These are phyloP conservation scores for Hepsetus odoe DNA, from an alignment of 2,113 vertebrate genomes.

Conservation along the genomic window DNA sequence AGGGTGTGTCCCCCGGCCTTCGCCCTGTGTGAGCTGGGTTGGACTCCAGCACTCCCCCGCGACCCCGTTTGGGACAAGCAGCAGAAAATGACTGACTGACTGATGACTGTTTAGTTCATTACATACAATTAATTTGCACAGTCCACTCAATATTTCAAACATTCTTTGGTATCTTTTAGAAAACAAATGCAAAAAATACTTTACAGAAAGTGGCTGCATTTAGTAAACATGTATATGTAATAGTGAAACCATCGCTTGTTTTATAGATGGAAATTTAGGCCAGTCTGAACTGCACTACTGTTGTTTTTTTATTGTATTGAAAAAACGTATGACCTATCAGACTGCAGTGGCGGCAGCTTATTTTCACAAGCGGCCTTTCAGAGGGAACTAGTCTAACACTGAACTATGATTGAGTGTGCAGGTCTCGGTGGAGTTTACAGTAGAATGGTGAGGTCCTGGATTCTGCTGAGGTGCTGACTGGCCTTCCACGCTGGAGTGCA, in stretches of 20 bases:
- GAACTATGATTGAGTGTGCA: constrained; percentile 47
- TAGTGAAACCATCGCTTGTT: neutral
- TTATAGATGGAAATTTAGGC: constrained; percentile 4
- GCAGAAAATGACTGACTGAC: no score
- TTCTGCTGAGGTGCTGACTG: constrained; percentile 31
- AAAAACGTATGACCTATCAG: neutral
- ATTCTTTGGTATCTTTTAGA: neutral
- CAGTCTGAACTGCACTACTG: neutral
- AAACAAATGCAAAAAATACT: neutral
- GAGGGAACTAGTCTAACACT: constrained; percentile 63
- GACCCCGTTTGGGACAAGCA: no score
- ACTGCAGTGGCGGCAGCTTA: neutral
- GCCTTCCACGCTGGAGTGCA: constrained; percentile 75
- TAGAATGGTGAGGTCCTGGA: constrained; percentile 44
- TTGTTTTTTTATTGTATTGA: neutral
- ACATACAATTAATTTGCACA: neutral
- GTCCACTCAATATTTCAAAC: no score
- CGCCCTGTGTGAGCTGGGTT: no score
- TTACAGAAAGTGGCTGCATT: neutral
- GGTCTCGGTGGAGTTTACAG: constrained; percentile 62
- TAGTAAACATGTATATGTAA: neutral
- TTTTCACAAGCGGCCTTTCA: constrained; percentile 30
- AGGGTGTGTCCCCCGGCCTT: no score
- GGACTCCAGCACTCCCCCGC: no score
- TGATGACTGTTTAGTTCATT: no score